Base-by-base conservation (phyloP, 2,888 invertebrate genomes). In the Mechanitis messenoides region DNA sequence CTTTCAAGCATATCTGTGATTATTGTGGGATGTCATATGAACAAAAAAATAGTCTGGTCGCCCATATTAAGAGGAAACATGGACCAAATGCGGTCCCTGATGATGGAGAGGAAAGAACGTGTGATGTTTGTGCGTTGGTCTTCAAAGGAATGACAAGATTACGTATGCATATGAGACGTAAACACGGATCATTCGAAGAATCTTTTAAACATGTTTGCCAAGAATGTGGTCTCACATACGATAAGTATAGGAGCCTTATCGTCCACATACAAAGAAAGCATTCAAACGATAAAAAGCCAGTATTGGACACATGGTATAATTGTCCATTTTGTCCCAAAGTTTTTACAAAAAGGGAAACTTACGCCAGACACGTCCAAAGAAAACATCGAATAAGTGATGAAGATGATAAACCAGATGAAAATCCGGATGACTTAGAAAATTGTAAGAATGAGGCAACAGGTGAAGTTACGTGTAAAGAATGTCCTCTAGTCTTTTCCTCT, bases 101-200 rank as follows among this genome's bases (percentile, higher is more conserved):
- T 47, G 88, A 87, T 55, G 70, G 71, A 20, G 76, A 80, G 53
- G 87, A 88, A 62, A 68, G 77, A 9, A 80, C 85, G 0, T 89
- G 90, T 68, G 88, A 90, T 2, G 75, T 87, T 1, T 90, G 90
- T 58, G 81, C 86, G 3, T 66, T 88, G 64, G 88, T 88, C 11
- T 89, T 90, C 54, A 87, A 88, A 77, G 90, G 90, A 0, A 76
- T 72, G 59, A 65, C 78, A 0, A 73, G 90, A 28, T 72, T 90
- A 62, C 70, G 88, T 0, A 84, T 88, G 85, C 90, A 90, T 58
- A 89, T 88, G 88, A 70, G 83, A 38, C 74, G 90, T 46, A 88
- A 87, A 58, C 90, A 90, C 60, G 85, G 83, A 0, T 76, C 79
- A 0, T 85, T 84, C 47, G 76, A 82, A 53, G 88, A 89, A 0